Base-by-base conservation (phyloP, 2,113 vertebrate species). In the Labeo rohita region DNA sequence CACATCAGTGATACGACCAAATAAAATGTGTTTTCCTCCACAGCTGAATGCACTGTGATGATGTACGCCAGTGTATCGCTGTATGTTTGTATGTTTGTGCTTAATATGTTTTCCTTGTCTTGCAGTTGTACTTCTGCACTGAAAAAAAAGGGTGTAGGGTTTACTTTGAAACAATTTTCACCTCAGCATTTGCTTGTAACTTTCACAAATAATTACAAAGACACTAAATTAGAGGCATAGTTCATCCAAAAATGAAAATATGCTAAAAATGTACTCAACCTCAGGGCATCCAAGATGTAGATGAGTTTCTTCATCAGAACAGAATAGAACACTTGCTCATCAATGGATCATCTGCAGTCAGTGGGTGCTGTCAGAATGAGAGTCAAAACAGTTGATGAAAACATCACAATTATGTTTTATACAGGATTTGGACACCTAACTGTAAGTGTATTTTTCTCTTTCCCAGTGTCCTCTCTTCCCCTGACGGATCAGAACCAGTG, bases 401-500 rank as follows among this genome's bases (percentile, higher is more conserved):
- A 59, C 54, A 59, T 21, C 54, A 21, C 16, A 59, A 21, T 54
- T 2, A 16, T 23, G 77, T 16, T 56, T 59, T 79, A 7, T 43
- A 61, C 54, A 12, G 54, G 10, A 63, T 80, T 63, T 23, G 54
- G 77, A 61, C 36, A 43, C 54, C 61, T 72, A 11, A 16, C 3
- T 76, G 6, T 8, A 47, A 76, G 21, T 8, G 21, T 68, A 18
- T 72, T n/a, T 66, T 43, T 6, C 47, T 28, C 50, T 73, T 18
- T 39, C 39, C 16, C 86, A 94, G 93, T 91, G 10, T 92, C 93
- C 8, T 91, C 93, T 2, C 91, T 89, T 88, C 90, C 92, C 18
- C 87, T 92, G 84, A 92, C 95, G 66, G 94, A 91, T 79, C 94
- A 95, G 87, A 98, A 99, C 92, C 94, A 94, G n/a, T 99, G 98